Conservation (phyloP, 2,113 vertebrate species). For the Recurvirostra avosetta region DNA sequence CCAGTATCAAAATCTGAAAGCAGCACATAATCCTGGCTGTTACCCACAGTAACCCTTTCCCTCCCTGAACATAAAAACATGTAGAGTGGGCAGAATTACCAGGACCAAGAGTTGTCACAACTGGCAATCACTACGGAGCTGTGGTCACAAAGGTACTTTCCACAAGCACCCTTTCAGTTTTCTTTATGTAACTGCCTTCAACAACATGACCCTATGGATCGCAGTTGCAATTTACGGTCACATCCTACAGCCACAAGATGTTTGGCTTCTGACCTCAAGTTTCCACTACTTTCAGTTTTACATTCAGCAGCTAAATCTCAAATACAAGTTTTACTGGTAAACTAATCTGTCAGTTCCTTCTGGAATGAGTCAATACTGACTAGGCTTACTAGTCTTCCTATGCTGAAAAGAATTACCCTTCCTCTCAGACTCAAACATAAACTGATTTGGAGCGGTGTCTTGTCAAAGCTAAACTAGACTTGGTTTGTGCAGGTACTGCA, state of each 20-base stretch:
- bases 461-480: neutral
- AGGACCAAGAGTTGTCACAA: neutral
- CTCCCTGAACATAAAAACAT: neutral
- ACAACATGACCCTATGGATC: neutral
- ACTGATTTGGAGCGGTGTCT: neutral
- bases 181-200: neutral
- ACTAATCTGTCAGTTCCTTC: neutral
- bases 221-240: neutral
- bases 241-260: neutral
- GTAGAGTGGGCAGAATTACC: neutral
- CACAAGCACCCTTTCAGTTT: neutral
- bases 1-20: slow-evolving; percentile 88
- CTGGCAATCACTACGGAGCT: neutral
- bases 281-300: neutral
- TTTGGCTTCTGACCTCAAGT: neutral
- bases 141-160: neutral
- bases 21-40: neutral
- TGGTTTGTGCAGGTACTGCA: neutral
- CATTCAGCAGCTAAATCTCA: neutral
- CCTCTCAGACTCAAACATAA: neutral
- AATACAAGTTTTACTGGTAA: neutral
- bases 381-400: neutral
- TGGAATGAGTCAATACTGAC: neutral
- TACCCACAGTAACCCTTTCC: neutral
- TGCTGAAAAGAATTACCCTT: neutral